Base-by-base conservation (phyloP, 2,797 vertebrate species). In the Diplodus sargus region DNA sequence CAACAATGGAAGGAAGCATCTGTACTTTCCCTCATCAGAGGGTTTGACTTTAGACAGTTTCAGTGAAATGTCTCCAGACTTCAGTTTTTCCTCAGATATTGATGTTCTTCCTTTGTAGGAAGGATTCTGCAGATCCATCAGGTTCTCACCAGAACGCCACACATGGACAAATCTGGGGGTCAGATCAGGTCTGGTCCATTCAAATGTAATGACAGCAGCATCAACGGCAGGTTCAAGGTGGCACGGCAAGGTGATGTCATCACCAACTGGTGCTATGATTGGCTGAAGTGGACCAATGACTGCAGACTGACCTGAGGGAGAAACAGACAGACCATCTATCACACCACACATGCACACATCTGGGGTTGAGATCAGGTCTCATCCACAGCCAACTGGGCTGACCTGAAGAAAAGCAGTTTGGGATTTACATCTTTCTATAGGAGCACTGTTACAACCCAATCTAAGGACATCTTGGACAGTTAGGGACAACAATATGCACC, bases 11-110 rank as follows among this genome's bases (percentile, higher is more conserved):
- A 92, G 20, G 2, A 58, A 70, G 70, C 91, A 92, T 12, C 6
- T 83, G 59, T 92, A 92, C 4, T 23, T 51, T 15, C 91, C 92
- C 16, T 74, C 42, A 23, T 76, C 74, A 20, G 63, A 52, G 0
- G 17, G 14, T n/a, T 22, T 76, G 12, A 76, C 74, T 18, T 23
- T 13, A 4, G 64, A 53, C 2, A 54, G 49, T 2, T 22, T 54
- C 51, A 67, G 65, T 12, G 65, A 67, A 16, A 67, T 20, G 51
- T 54, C 22, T 67, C 65, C 51, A 1, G 2, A 22, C 15, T 25
- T 22, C 65, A 67, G 34, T 25, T 54, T 43, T 4, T 54, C 4
- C 0, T 4, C 16, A 7, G 9, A 67, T 15, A 67, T 15, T 0
- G 65, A 67, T 0, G 65, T 67, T 43, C 65, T 18, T 12, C 34